Evolutionary conservation across 1,140 invertebrate genomes (phyloP).

Genomic region (Penaeus indicus): DNA sequence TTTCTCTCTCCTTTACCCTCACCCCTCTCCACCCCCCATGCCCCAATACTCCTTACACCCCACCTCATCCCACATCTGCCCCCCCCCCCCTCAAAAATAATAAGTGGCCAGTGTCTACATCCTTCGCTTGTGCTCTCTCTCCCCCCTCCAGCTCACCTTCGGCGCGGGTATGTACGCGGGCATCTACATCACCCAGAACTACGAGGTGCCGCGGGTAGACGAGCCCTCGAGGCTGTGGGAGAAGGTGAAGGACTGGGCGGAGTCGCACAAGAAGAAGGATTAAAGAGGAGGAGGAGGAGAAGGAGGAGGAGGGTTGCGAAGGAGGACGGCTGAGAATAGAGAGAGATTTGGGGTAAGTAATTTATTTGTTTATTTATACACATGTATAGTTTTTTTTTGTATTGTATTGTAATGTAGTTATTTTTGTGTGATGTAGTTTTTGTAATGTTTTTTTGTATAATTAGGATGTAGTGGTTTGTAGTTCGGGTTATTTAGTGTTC

Average conservation of each 20-base stretch:
- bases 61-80: neutral
- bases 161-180: conserved; percentile 83
- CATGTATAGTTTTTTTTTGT: too few species aligned
- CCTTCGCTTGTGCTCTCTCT: conserved; percentile 64
- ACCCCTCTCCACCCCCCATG: neutral
- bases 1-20: neutral
- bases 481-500: too few species aligned
- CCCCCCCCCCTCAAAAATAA: neutral
- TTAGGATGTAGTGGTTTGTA: too few species aligned
- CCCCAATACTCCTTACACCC: neutral
- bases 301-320: too few species aligned
- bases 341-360: too few species aligned
- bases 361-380: too few species aligned
- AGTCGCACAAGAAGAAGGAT: conserved; percentile 76
- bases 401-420: too few species aligned
- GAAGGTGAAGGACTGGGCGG: conserved; percentile 78
- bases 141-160: conserved; percentile 79
- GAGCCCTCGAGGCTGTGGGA: conserved; percentile 81
- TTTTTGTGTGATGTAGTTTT: too few species aligned
- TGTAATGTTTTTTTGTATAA: too few species aligned
- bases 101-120: conserved; percentile 11
- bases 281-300: neutral
- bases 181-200: conserved; percentile 86
- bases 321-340: too few species aligned
- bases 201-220: conserved; percentile 85